phyloP scores from a whole-genome alignment of 2,888 invertebrate species.

The Serrognathus titanus region DNA sequence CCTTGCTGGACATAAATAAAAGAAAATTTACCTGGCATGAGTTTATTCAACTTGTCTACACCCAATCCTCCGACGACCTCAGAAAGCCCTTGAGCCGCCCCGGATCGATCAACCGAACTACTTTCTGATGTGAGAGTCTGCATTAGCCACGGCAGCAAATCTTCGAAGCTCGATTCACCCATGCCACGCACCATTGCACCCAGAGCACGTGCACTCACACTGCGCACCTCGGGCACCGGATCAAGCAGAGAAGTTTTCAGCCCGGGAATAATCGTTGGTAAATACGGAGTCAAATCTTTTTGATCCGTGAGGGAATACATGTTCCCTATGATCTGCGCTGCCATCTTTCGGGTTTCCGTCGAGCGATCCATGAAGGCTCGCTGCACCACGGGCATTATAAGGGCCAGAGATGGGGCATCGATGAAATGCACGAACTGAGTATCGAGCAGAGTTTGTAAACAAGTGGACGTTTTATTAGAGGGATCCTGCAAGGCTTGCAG shows the following conservation, averaged over 20 bases:
- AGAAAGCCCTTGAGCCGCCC: slow-evolving; percentile 86
- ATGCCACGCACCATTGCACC: slow-evolving; percentile 98
- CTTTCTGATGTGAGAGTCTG: slow-evolving; percentile 92
- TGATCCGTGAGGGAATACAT: slow-evolving; percentile 99
- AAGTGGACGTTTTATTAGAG: slow-evolving; percentile 87
- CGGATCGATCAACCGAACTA: slow-evolving; percentile 92
- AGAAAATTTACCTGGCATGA: slow-evolving; percentile 75
- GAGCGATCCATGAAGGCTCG: slow-evolving; percentile 96
- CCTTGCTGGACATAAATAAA: no score
- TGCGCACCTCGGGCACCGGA: slow-evolving; percentile 96
- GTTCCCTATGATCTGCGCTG: slow-evolving; percentile 98
- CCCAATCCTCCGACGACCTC: slow-evolving; percentile 97
- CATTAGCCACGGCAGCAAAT: slow-evolving; percentile 97
- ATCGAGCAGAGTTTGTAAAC: slow-evolving; percentile 89
- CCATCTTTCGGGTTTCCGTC: slow-evolving; percentile 98
- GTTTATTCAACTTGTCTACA: slow-evolving; percentile 87
- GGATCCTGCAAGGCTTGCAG: slow-evolving; percentile 94
- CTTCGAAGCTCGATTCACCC: slow-evolving; percentile 94
- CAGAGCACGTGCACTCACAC: slow-evolving; percentile 91
- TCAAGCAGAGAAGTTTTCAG: slow-evolving; percentile 92
- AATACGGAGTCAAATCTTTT: slow-evolving; percentile 94
- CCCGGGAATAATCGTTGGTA: slow-evolving; percentile 95
- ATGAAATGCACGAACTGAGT: slow-evolving; percentile 99
- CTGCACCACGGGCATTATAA: slow-evolving; percentile 99
- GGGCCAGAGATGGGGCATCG: slow-evolving; percentile 95